A percentile compares a stretch with the other conserved stretches of the same genome.
phyloP scores from a whole-genome alignment of 2,888 invertebrate genomes.

The Latrodectus elegans region DNA sequence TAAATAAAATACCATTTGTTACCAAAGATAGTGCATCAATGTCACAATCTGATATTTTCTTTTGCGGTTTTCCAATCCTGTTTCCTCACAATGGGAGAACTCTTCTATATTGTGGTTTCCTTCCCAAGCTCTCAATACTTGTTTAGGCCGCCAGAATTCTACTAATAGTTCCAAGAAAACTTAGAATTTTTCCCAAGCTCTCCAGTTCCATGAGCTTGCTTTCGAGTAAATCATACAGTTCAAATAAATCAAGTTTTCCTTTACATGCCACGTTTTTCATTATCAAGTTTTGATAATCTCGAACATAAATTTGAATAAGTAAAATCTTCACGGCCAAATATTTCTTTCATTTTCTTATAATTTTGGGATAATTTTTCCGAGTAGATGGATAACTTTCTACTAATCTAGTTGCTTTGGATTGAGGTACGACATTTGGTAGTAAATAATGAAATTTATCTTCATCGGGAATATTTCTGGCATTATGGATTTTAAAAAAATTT shows the following conservation, averaged over 20 bases:
- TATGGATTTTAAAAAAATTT: neutral
- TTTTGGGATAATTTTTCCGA: neutral
- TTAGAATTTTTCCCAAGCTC: neutral
- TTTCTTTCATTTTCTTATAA: neutral
- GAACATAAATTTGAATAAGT: conserved; percentile 10
- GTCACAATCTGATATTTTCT: no score
- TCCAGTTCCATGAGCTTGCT: neutral
- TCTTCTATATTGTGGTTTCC: neutral
- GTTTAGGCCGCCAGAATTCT: neutral
- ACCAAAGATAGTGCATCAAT: no score
- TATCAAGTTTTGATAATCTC: neutral
- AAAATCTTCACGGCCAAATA: conserved; percentile 7
- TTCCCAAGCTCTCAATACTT: neutral
- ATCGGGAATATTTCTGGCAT: neutral
- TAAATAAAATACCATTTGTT: no score
- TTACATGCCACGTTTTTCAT: neutral
- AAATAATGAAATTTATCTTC: neutral
- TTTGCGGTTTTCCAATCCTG: no score
- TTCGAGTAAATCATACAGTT: neutral
- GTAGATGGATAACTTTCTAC: neutral
- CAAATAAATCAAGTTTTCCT: neutral
- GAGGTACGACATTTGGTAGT: neutral
- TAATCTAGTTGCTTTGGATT: neutral
- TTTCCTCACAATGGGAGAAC: no score
- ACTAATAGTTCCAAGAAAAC: neutral